These are phyloP conservation scores for Poeciliopsis prolifica DNA, from an alignment of 2,113 vertebrate genomes.

Conservation along the genomic window DNA sequence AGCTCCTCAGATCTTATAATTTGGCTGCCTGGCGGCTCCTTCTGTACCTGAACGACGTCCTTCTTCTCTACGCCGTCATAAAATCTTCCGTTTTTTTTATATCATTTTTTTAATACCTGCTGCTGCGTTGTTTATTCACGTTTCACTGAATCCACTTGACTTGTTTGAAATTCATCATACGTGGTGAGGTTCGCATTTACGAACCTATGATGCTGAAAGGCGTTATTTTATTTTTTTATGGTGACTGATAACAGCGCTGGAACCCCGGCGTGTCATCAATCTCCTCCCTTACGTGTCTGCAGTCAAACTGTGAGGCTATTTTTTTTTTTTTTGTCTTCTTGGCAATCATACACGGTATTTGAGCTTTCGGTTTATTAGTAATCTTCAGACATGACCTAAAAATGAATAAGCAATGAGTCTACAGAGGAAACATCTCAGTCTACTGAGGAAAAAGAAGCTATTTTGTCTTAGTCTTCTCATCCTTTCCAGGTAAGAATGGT, in stretches of 20 bases:
- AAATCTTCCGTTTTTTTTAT: not conserved
- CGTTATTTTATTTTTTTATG: not conserved
- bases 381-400: too few relatives aligned
- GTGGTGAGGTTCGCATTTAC: not conserved
- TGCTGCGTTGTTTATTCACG: not conserved
- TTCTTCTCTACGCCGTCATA: not conserved
- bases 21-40: too few relatives aligned
- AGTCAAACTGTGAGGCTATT: not conserved
- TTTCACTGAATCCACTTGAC: not conserved
- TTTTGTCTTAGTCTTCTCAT: not conserved
- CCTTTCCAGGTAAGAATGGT: not conserved
- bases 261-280: not conserved
- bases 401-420: too few relatives aligned
- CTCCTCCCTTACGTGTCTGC: not conserved
- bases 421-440: not conserved
- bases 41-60: too few relatives aligned
- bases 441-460: not conserved
- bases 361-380: not conserved
- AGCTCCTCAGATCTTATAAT: too few relatives aligned
- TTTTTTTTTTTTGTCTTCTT: not conserved
- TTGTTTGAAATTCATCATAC: not conserved
- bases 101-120: not conserved
- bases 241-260: not conserved
- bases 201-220: not conserved
- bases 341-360: not conserved